A percentile compares a stretch with the other conserved stretches of the same genome.
Evolutionary conservation across 1,140 invertebrate species (phyloP).

Genomic region (Marisa cornuarietis): DNA sequence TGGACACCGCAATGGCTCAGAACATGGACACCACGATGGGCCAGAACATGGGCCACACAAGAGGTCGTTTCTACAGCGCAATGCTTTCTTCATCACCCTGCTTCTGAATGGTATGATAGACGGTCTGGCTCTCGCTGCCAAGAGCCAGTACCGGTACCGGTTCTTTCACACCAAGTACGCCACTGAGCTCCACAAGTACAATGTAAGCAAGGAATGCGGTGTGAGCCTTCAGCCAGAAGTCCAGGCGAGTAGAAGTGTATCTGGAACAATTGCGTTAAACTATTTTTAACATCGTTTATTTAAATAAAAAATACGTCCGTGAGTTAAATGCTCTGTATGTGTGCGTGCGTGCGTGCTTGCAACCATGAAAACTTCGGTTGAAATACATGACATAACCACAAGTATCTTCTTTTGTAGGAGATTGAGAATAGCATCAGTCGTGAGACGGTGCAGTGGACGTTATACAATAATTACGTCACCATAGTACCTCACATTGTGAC

Average conservation of each 20-base stretch:
- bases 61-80: neutral
- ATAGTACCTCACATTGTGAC: neutral
- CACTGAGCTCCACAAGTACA: neutral
- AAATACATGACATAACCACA: neutral
- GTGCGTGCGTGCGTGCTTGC: neutral
- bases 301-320: neutral
- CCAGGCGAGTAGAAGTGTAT: neutral
- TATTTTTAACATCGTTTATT: neutral
- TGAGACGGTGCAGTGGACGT: neutral
- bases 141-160: neutral
- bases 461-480: neutral
- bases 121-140: neutral
- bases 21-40: no score
- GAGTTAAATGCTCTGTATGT: neutral
- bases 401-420: neutral
- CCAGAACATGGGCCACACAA: no score
- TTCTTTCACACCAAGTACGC: slow-evolving; percentile 1
- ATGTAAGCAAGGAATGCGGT: neutral
- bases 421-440: neutral
- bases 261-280: neutral
- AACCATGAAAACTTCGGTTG: neutral
- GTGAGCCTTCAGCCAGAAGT: neutral
- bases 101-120: neutral
- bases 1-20: no score
- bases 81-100: neutral